phyloP scores from a whole-genome alignment of 2,797 vertebrate genomes.

The Sebastes paucispinis region DNA sequence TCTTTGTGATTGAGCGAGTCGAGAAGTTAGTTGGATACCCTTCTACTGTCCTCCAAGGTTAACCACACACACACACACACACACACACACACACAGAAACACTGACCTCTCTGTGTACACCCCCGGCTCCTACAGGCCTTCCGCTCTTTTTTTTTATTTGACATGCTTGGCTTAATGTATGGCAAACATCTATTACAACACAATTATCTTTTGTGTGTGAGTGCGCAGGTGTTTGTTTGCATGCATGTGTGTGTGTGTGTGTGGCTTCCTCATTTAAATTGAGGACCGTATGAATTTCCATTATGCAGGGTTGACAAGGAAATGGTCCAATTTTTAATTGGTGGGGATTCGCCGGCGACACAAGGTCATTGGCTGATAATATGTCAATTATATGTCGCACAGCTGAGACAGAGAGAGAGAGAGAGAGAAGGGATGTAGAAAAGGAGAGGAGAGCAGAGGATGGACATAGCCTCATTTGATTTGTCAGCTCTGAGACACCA shows the following conservation, averaged over 20 bases:
- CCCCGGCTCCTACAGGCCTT: conserved; percentile 20
- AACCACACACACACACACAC: conserved; percentile 6
- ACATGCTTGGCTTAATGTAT: conserved; percentile 52
- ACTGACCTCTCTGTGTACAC: conserved; percentile 45
- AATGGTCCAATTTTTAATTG: conserved; percentile 69
- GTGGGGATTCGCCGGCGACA: conserved; percentile 40
- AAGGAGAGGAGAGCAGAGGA: conserved; percentile 7
- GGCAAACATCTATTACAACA: conserved; percentile 38
- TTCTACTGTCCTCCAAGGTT: conserved; percentile 65
- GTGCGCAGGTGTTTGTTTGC: conserved; percentile 10
- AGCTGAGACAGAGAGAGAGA: conserved; percentile 31
- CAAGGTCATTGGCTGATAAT: conserved; percentile 75
- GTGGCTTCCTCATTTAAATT: conserved; percentile 43
- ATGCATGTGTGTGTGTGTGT: not conserved
- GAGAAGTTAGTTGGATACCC: conserved; percentile 69
- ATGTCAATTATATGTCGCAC: conserved; percentile 67
- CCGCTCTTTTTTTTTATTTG: conserved; percentile 28
- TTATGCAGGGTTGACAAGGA: conserved; percentile 57
- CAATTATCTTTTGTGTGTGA: conserved; percentile 22
- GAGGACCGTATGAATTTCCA: conserved; percentile 50
- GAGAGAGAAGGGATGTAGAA: not conserved
- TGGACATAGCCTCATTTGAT: conserved; percentile 56
- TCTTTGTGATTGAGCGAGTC: conserved; percentile 67
- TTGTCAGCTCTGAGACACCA: conserved; percentile 58
- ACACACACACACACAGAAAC: not conserved